Percentiles rank a stretch among this genome's conserved stretches.
These are phyloP conservation scores for Scaptomyza cyrtandrae DNA, from an alignment of 2,888 invertebrate genomes.

Conservation along the genomic window DNA sequence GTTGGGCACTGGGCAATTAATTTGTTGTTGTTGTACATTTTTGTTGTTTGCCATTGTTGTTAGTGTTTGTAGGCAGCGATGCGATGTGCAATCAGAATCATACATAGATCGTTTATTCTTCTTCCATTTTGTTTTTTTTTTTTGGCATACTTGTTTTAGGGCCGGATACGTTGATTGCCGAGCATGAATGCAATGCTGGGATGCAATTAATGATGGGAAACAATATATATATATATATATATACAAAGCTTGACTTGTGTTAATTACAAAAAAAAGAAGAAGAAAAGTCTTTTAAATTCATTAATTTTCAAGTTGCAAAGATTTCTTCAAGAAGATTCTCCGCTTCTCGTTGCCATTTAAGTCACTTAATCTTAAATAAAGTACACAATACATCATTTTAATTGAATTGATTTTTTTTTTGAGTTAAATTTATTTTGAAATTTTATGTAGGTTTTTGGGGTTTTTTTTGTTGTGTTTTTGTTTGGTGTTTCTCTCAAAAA, in stretches of 20 bases:
- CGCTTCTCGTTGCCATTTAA: too few relatives aligned
- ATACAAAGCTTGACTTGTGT: conserved; percentile 1
- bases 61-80: conserved; percentile 37
- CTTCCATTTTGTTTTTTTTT: too few relatives aligned
- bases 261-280: conserved; percentile 11
- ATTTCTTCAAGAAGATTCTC: too few relatives aligned
- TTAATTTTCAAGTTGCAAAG: too few relatives aligned
- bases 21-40: conserved; percentile 27
- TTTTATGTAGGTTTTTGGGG: conserved; percentile 42
- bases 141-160: conserved; percentile 2
- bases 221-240: conserved; percentile 4
- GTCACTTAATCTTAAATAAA: not conserved
- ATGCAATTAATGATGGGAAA: conserved; percentile 29
- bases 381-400: not conserved
- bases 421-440: conserved; percentile 52
- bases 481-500: conserved; percentile 39
- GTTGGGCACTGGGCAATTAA: conserved; percentile 57
- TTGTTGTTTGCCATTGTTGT: conserved; percentile 28
- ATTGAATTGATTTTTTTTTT: conserved; percentile 3
- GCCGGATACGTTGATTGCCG: conserved; percentile 44
- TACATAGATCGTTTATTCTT: conserved; percentile 16
- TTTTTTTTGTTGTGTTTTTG: conserved; percentile 22
- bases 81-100: conserved; percentile 54
- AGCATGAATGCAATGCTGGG: conserved; percentile 8
- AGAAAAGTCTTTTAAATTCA: not conserved